Percentiles rank a stretch among this genome's conserved stretches.
Conservation (phyloP, 1,140 invertebrate species). For the Drosophila ananassae region DNA sequence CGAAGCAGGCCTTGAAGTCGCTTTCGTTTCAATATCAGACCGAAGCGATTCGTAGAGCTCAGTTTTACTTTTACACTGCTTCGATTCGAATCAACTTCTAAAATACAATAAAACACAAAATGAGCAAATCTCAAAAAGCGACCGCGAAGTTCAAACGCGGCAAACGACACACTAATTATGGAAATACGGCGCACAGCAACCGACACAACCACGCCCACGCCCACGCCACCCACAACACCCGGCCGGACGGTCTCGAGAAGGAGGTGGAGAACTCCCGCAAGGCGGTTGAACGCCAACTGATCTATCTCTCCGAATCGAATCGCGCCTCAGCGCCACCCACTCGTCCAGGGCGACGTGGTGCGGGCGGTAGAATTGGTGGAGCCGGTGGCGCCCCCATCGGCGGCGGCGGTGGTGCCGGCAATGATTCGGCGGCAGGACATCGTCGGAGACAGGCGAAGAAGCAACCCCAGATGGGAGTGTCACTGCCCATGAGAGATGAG, state of each 20-base stretch:
- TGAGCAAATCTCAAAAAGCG: slow-evolving; percentile 29
- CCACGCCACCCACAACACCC: slow-evolving; percentile 13
- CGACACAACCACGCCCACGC: slow-evolving; percentile 2
- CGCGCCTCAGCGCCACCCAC: not conserved
- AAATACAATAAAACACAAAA: slow-evolving; percentile 4
- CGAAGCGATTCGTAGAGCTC: not conserved
- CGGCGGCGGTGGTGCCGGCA: not conserved
- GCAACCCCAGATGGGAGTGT: not conserved
- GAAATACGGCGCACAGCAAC: too few species aligned
- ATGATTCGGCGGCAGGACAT: not conserved
- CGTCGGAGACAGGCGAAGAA: slow-evolving; percentile 24
- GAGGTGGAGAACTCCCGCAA: slow-evolving; percentile 35
- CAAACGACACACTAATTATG: not conserved
- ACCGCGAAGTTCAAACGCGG: slow-evolving; percentile 12
- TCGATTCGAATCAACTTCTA: slow-evolving; percentile 1
- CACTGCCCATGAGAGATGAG: not conserved
- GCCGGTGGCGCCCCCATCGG: not conserved
- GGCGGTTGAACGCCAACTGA: slow-evolving; percentile 45
- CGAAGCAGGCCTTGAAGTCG: not conserved
- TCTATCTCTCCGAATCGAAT: slow-evolving; percentile 43
- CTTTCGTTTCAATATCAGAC: not conserved
- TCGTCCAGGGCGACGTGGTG: not conserved
- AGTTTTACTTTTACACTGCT: slow-evolving; percentile 7
- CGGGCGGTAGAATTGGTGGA: not conserved
- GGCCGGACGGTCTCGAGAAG: not conserved